Conservation (phyloP, 2,797 vertebrate species). For the Sternotherus odoratus region DNA sequence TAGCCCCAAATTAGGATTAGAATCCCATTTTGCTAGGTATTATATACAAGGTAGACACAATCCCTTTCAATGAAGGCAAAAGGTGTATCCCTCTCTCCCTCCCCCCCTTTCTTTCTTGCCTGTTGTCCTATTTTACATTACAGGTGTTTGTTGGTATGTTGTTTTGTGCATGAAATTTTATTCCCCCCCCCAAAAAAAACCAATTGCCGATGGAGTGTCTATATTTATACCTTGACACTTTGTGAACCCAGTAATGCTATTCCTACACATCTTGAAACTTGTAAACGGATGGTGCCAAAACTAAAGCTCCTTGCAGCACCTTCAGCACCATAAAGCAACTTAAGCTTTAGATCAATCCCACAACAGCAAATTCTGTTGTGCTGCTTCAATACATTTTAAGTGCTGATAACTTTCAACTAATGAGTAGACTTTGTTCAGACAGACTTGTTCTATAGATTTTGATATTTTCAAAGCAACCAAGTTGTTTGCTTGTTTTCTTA, state of each 20-base stretch:
- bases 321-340: neutral
- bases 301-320: neutral
- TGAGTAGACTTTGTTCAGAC: neutral
- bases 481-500: no score
- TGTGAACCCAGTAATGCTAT: neutral
- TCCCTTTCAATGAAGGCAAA: neutral
- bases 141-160: neutral
- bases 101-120: no score
- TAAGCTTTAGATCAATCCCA: neutral
- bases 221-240: neutral
- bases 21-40: neutral
- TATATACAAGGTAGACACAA: no score
- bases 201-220: neutral
- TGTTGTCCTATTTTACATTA: neutral
- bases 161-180: neutral
- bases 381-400: neutral
- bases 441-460: neutral
- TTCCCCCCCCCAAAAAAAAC: neutral
- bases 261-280: neutral
- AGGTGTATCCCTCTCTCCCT: neutral
- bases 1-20: neutral
- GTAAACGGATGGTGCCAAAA: neutral
- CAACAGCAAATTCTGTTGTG: neutral
- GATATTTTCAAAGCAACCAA: neutral
- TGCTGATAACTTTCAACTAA: neutral